phyloP scores from a whole-genome alignment of 1,140 invertebrate genomes.

The Lysiphlebus fabarum region DNA sequence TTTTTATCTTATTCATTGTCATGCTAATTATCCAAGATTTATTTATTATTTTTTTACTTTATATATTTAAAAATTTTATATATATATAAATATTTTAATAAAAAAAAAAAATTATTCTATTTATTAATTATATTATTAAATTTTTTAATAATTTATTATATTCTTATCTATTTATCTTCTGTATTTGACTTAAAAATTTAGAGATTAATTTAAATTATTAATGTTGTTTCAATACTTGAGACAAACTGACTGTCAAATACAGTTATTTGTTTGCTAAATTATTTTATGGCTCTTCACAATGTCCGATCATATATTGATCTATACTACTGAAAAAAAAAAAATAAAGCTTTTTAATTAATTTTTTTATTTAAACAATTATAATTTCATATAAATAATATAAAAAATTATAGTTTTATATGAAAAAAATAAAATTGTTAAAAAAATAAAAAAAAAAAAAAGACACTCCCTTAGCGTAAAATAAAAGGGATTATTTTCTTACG shows the following conservation, averaged over 20 bases:
- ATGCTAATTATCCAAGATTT: conserved; percentile 34
- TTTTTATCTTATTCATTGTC: conserved; percentile 34
- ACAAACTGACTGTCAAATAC: conserved; percentile 50
- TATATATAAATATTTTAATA: no score
- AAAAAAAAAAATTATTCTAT: no score
- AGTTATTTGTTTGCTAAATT: conserved; percentile 42
- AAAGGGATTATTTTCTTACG: conserved; percentile 56
- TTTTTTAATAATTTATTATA: no score
- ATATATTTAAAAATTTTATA: no score
- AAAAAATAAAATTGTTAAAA: not conserved
- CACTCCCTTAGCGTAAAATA: conserved; percentile 51
- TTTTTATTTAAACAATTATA: no score
- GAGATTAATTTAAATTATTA: conserved; percentile 57
- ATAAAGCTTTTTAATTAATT: no score
- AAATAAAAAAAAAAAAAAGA: conserved; percentile 41
- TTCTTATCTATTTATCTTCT: no score
- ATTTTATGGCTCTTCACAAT: conserved; percentile 49
- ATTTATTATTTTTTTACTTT: no score
- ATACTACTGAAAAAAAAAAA: no score
- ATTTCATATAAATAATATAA: not conserved
- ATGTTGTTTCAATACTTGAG: conserved; percentile 56
- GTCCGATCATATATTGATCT: conserved; percentile 6
- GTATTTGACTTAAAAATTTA: not conserved
- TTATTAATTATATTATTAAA: no score
- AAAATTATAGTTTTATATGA: not conserved